These are phyloP conservation scores for Alfaro cultratus DNA, from an alignment of 2,797 vertebrate genomes.

Conservation along the genomic window DNA sequence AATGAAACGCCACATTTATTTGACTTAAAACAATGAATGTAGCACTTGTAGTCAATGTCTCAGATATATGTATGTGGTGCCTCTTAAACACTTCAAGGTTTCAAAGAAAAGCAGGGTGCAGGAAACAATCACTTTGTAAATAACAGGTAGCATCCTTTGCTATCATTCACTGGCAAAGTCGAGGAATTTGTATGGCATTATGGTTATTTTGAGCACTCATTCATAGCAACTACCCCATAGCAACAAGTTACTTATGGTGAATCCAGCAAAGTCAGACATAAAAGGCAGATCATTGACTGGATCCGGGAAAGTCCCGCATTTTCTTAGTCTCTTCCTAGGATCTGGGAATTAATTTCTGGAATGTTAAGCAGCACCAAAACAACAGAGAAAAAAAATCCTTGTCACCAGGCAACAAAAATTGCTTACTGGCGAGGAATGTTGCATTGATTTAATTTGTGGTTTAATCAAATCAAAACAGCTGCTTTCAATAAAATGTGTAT, in stretches of 20 bases:
- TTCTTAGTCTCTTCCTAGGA: slow-evolving; percentile 44
- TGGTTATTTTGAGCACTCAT: slow-evolving; percentile 57
- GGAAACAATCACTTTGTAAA: slow-evolving; percentile 49
- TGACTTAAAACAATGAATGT: neutral
- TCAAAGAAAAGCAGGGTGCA: slow-evolving; percentile 13
- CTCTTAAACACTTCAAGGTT: slow-evolving; percentile 25
- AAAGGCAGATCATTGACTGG: slow-evolving; percentile 25
- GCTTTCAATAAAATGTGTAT: neutral
- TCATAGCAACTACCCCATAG: slow-evolving; percentile 68
- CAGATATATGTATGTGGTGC: neutral
- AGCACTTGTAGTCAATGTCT: too few species aligned
- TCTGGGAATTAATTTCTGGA: slow-evolving; percentile 55
- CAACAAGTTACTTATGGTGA: slow-evolving; percentile 46
- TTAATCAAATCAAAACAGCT: neutral
- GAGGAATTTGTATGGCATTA: slow-evolving; percentile 15
- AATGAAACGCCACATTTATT: neutral
- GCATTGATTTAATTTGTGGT: neutral
- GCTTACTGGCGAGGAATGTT: neutral
- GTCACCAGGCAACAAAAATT: slow-evolving; percentile 27
- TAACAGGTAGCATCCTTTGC: slow-evolving; percentile 7
- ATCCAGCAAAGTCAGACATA: slow-evolving; percentile 29
- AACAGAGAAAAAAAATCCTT: slow-evolving; percentile 4
- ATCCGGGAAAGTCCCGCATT: slow-evolving; percentile 31
- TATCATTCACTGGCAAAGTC: slow-evolving; percentile 23
- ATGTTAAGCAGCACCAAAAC: slow-evolving; percentile 50